Evolutionary conservation across 1,140 invertebrate species (phyloP).

Genomic region (Polyergus mexicanus): DNA sequence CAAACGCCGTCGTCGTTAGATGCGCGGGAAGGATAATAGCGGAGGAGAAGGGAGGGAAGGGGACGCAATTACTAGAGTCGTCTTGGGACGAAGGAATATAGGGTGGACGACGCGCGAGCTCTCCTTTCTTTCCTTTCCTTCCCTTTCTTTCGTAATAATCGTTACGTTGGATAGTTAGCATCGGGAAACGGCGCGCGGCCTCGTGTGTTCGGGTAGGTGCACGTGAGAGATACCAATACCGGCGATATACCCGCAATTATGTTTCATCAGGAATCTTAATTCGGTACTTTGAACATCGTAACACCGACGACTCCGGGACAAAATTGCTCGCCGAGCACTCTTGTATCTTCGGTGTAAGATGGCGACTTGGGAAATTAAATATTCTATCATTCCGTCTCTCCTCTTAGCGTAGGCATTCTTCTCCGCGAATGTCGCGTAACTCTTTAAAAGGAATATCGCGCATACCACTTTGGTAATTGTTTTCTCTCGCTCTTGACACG

Average conservation of each 20-base stretch:
- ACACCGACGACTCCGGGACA: constrained; percentile 38
- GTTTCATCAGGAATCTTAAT: constrained; percentile 59
- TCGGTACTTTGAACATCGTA: constrained; percentile 60
- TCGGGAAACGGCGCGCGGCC: constrained; percentile 4
- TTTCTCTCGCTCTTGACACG: not conserved
- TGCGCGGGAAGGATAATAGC: not conserved
- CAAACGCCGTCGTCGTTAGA: constrained; percentile 29
- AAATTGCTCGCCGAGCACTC: constrained; percentile 38
- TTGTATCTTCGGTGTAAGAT: not conserved
- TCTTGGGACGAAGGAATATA: constrained; percentile 34
- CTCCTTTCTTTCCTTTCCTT: not conserved
- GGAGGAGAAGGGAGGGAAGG: too few species aligned
- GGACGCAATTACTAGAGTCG: constrained; percentile 28
- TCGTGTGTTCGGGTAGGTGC: not conserved
- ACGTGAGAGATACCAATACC: constrained; percentile 41
- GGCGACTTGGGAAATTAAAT: constrained; percentile 46
- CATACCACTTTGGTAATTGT: not conserved
- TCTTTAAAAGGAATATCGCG: not conserved
- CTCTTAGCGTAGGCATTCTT: constrained; percentile 4
- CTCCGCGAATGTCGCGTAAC: not conserved
- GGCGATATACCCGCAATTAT: constrained; percentile 33
- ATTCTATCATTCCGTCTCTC: not conserved
- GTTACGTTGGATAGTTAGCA: constrained; percentile 52
- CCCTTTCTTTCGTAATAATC: constrained; percentile 55
- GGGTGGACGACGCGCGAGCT: constrained; percentile 8